Evolutionary conservation across 1,140 invertebrate species (phyloP).

Genomic region (Hycleus phaleratus): DNA sequence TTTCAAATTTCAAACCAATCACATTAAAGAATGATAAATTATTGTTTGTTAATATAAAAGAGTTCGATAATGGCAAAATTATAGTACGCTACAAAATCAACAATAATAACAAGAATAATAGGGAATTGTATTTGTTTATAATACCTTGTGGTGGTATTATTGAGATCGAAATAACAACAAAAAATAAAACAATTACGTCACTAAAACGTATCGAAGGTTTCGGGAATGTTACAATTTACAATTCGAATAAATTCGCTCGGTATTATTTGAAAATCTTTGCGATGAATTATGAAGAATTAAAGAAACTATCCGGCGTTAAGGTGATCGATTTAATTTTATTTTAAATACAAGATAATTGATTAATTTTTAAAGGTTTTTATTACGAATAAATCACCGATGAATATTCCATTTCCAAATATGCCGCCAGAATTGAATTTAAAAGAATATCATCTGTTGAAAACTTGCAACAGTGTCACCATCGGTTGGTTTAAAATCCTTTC

Average conservation of each 20-base stretch:
- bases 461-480: conserved; percentile 42
- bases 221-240: conserved; percentile 30
- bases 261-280: conserved; percentile 36
- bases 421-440: conserved; percentile 23
- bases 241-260: conserved; percentile 29
- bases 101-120: conserved; percentile 23
- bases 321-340: conserved; percentile 16
- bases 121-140: conserved; percentile 36
- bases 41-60: conserved; percentile 35
- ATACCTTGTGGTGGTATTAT: conserved; percentile 43
- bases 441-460: conserved; percentile 35
- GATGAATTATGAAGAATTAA: conserved; percentile 33
- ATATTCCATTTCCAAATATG: background rate
- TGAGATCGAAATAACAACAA: conserved; percentile 31
- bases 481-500: conserved; percentile 40
- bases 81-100: conserved; percentile 32
- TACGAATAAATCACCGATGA: background rate
- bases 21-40: conserved; percentile 38
- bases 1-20: conserved; percentile 34
- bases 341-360: too few relatives aligned
- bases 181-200: conserved; percentile 24
- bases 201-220: conserved; percentile 35
- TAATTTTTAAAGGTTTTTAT: background rate
- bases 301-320: conserved; percentile 36
- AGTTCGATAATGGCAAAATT: conserved; percentile 36